A percentile compares a stretch with the other conserved stretches of the same genome.
Evolutionary conservation across 1,140 invertebrate species (phyloP).

Genomic region (Drosophila melanica): DNA sequence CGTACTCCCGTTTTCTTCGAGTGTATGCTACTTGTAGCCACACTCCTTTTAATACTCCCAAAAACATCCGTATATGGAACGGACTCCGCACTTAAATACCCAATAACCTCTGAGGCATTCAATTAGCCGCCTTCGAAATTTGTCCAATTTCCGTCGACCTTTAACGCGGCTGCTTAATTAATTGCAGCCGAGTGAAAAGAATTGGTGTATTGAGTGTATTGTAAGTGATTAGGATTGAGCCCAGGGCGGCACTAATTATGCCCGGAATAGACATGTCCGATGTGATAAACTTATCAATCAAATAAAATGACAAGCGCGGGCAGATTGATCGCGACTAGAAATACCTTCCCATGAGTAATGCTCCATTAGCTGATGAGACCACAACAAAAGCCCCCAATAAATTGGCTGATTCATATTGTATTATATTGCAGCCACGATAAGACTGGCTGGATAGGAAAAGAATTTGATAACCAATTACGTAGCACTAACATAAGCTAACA

Average conservation of each 20-base stretch:
- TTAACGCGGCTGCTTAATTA: slow-evolving; percentile 10
- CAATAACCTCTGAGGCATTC: slow-evolving; percentile 27
- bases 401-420: slow-evolving; percentile 17
- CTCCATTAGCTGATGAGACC: slow-evolving; percentile 42
- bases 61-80: background rate
- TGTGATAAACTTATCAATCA: slow-evolving; percentile 37
- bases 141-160: background rate
- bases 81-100: slow-evolving; percentile 6
- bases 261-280: slow-evolving; percentile 1
- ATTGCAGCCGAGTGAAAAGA: slow-evolving; percentile 5
- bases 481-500: too few relatives aligned
- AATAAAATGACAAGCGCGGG: background rate
- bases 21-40: too few relatives aligned
- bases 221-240: slow-evolving; percentile 17
- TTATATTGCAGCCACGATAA: background rate
- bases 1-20: too few relatives aligned
- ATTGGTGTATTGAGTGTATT: background rate
- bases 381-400: slow-evolving; percentile 16
- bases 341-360: slow-evolving; percentile 28
- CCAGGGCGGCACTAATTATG: slow-evolving; percentile 20
- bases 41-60: background rate
- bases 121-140: slow-evolving; percentile 24
- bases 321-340: background rate
- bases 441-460: background rate
- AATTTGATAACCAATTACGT: background rate